These are phyloP conservation scores for Pantherophis guttatus DNA, from an alignment of 2,113 vertebrate genomes.

Conservation along the genomic window DNA sequence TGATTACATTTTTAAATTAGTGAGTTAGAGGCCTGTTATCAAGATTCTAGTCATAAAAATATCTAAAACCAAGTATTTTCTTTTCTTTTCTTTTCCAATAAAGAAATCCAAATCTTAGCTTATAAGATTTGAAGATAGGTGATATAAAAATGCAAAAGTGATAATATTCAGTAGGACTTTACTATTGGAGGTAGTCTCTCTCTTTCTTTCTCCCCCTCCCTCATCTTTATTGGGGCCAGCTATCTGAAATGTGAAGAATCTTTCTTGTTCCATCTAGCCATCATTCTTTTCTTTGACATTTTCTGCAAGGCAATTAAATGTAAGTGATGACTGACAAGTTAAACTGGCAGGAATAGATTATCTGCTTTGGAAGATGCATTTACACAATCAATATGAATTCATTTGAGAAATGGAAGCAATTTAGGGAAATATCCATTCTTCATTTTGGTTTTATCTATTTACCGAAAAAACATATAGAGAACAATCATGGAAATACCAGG, in stretches of 20 bases:
- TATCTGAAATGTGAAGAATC: not conserved
- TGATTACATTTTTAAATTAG: not conserved
- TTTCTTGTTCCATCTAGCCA: slow-evolving; percentile 33
- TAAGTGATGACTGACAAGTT: slow-evolving; percentile 68
- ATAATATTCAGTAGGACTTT: slow-evolving; percentile 8
- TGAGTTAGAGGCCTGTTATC: not conserved
- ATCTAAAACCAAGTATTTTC: not conserved
- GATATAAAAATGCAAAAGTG: not conserved
- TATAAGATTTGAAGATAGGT: not conserved
- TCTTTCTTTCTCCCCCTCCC: not conserved
- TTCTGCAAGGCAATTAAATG: slow-evolving; percentile 68
- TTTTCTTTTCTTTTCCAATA: not conserved
- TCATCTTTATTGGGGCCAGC: not conserved
- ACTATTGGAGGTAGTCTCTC: not conserved
- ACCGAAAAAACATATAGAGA: slow-evolving; percentile 49
- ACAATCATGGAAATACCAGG: slow-evolving; percentile 47
- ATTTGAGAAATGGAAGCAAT: slow-evolving; percentile 72
- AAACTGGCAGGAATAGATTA: slow-evolving; percentile 73
- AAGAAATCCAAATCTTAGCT: not conserved
- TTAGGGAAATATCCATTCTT: slow-evolving; percentile 67
- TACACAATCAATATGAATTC: slow-evolving; percentile 77
- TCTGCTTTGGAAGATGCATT: slow-evolving; percentile 69
- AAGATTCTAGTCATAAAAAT: not conserved
- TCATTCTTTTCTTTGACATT: slow-evolving; percentile 34
- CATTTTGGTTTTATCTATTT: slow-evolving; percentile 60